Evolutionary conservation across 2,888 invertebrate genomes (phyloP), one percentile per base, ranked within the genome.

Genomic region (Taenaris catops): DNA sequence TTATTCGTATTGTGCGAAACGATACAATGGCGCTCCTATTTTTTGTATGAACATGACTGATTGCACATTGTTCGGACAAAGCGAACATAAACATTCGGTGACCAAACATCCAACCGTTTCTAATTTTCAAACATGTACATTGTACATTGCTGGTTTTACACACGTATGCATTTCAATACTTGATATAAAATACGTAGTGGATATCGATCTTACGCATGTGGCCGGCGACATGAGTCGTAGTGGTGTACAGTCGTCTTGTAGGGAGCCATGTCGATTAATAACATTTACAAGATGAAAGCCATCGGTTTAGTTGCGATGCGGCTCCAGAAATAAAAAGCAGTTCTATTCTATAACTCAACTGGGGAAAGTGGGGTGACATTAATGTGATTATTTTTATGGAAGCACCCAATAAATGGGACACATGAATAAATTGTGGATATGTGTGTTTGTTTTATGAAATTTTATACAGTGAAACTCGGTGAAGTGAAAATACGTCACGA

Each of bases 231-330:
- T 38, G 17, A 27, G 10, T 29, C 12, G 25, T 46, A 45, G 51
- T 58, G 53, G 42, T 50, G 68, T 60, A 63, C 54, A 49, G 58
- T 49, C 54, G 53, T 53, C 53, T 56, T 65, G 67, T 62, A 80
- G 71, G 81, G 78, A 81, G 83, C 72, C 56, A 53, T 72, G 76
- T 72, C 80, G 78, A 83, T 83, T 84, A 81, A 83, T 83, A 83
- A 80, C 75, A 67, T 80, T 81, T 83, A 81, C 79, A 80, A 81
- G 79, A 83, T 80, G 81, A 83, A 81, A 83, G 81, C 75, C 71
- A 76, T 63, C 66, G 70, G 70, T 72, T 71, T 71, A 70, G 68
- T 68, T 65, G 70, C 65, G 74, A 68, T 75, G 76, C 63, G 72
- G n/a, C 71, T 79, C 76, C 78, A 81, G 69, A 83, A 81, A 83